These are phyloP conservation scores for Leptocoma aspasia DNA, from an alignment of 2,113 vertebrate genomes.

Conservation along the genomic window DNA sequence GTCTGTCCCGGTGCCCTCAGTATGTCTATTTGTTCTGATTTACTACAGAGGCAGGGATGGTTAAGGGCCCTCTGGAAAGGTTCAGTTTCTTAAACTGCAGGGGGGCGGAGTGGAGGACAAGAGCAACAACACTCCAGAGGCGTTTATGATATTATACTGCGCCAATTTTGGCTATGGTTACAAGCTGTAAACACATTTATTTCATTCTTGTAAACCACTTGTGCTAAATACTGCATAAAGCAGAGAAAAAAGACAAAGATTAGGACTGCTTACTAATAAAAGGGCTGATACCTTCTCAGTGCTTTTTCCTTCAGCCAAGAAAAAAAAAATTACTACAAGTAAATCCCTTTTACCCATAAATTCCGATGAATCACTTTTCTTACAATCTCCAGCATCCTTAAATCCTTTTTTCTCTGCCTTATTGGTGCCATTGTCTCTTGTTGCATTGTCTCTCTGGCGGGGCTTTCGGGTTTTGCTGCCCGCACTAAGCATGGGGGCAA, in stretches of 20 bases:
- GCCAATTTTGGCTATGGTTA: neutral
- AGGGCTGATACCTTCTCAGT: neutral
- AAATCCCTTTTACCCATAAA: neutral
- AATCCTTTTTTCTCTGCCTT: neutral
- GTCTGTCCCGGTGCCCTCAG: neutral
- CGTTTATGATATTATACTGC: neutral
- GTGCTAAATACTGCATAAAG: neutral
- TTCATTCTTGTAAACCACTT: neutral
- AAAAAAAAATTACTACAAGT: neutral
- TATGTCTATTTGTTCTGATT: neutral
- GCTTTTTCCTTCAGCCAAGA: neutral
- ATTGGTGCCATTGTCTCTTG: conserved; percentile 19
- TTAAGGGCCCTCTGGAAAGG: neutral
- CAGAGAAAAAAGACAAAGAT: neutral
- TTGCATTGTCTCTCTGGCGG: neutral
- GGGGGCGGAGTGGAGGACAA: neutral
- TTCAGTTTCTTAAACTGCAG: conserved; percentile 6
- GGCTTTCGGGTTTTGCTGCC: neutral
- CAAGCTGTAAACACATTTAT: neutral
- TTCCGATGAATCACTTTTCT: neutral
- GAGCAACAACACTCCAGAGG: conserved; percentile 17
- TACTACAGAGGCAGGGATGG: neutral
- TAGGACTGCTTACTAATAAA: neutral
- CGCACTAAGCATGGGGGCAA: neutral
- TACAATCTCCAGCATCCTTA: neutral